Evolutionary conservation across 2,113 vertebrate species (phyloP).

Genomic region (Catharus minimus): DNA sequence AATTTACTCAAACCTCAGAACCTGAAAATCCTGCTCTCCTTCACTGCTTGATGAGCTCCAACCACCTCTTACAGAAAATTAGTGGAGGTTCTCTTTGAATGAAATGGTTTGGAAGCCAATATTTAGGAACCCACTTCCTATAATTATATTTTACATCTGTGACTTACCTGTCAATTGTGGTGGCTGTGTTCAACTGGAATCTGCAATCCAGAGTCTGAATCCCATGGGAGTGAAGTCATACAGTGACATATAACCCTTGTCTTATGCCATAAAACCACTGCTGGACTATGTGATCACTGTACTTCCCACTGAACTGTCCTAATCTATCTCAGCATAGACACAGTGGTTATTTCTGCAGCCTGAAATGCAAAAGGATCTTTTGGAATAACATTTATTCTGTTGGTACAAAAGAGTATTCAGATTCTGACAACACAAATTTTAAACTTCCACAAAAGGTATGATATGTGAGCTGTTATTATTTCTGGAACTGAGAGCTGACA

Average conservation of each 20-base stretch:
- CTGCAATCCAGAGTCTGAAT: not conserved
- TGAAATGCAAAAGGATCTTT: not conserved
- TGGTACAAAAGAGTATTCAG: not conserved
- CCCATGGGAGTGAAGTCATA: not conserved
- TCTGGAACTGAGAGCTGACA: not conserved
- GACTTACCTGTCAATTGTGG: not conserved
- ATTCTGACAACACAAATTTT: not conserved
- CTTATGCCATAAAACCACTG: not conserved
- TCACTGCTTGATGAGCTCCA: not conserved
- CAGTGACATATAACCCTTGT: not conserved
- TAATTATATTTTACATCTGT: not conserved
- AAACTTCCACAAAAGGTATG: not conserved
- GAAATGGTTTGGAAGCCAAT: not conserved
- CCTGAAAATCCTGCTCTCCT: not conserved
- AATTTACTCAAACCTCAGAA: not conserved
- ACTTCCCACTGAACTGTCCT: not conserved
- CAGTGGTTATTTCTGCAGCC: not conserved
- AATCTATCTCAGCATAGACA: not conserved
- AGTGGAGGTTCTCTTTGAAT: not conserved
- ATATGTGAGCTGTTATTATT: not conserved
- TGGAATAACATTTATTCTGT: not conserved
- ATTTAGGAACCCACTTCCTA: not conserved
- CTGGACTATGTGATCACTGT: not conserved
- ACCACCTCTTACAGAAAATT: not conserved
- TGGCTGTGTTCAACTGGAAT: not conserved